A percentile compares a stretch with the other conserved stretches of the same genome.
Evolutionary conservation across 2,888 invertebrate genomes (phyloP).

Genomic region (Microctonus brassicae): DNA sequence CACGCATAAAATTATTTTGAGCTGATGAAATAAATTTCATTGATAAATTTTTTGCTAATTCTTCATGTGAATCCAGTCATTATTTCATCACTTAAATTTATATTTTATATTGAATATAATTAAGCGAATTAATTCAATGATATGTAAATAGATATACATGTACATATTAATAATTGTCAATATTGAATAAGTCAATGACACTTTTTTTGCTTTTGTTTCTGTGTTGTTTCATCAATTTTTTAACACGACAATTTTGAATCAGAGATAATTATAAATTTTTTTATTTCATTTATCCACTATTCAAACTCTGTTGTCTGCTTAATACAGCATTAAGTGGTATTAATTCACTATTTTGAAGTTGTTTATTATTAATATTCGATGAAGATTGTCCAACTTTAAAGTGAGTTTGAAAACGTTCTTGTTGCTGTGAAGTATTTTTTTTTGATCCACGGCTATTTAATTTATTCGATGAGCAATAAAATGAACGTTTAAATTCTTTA

Average conservation of each 20-base stretch:
- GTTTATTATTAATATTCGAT: slow-evolving; percentile 8
- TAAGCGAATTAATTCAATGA: background rate
- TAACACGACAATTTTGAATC: too few relatives aligned
- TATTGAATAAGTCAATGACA: too few relatives aligned
- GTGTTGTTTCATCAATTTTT: too few relatives aligned
- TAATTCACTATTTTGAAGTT: slow-evolving; percentile 56
- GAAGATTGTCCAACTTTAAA: background rate
- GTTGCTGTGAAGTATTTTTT: slow-evolving; percentile 48
- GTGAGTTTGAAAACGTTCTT: slow-evolving; percentile 12
- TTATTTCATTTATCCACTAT: background rate
- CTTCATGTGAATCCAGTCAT: background rate
- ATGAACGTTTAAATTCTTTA: slow-evolving; percentile 69
- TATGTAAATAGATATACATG: background rate
- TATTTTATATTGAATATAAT: background rate
- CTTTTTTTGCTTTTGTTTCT: too few relatives aligned
- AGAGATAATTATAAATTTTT: too few relatives aligned
- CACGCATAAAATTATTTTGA: background rate
- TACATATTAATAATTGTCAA: too few relatives aligned
- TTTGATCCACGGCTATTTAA: slow-evolving; percentile 49
- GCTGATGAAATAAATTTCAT: background rate
- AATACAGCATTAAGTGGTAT: slow-evolving; percentile 49
- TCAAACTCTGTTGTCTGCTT: background rate
- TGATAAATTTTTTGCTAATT: background rate
- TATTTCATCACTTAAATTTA: background rate
- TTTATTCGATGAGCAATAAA: slow-evolving; percentile 55